phyloP scores from a whole-genome alignment of 2,113 vertebrate genomes.

The Mastomys natalensis region DNA sequence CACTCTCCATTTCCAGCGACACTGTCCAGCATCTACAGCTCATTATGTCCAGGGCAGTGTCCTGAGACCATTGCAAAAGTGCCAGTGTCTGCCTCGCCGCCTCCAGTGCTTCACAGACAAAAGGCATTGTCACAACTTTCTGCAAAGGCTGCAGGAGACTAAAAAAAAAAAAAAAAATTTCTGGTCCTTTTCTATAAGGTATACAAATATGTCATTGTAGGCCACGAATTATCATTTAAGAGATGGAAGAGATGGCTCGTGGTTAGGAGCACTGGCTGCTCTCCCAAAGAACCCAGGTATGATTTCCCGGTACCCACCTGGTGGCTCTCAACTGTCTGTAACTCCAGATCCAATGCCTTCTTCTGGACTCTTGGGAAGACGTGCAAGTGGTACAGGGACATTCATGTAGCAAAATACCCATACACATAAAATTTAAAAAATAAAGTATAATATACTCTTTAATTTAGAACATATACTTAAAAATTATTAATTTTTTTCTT shows the following conservation, averaged over 20 bases:
- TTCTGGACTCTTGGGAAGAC: neutral
- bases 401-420: neutral
- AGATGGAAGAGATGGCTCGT: neutral
- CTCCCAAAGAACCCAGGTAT: neutral
- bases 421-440: neutral
- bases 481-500: neutral
- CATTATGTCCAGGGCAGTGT: neutral
- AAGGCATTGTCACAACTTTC: neutral
- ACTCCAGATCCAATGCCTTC: neutral
- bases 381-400: neutral
- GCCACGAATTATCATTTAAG: conserved; percentile 18
- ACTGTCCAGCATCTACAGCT: neutral
- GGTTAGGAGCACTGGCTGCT: neutral
- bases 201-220: conserved; percentile 21
- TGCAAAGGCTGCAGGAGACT: neutral
- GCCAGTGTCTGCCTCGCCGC: neutral
- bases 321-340: neutral
- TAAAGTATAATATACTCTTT: conserved; percentile 17
- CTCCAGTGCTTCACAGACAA: neutral
- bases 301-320: neutral
- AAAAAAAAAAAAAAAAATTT: conserved; percentile 45
- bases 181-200: conserved; percentile 4
- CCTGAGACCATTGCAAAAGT: neutral
- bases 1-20: neutral
- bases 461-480: neutral